Evolutionary conservation across 2,797 vertebrate genomes (phyloP), one percentile per base, ranked within the genome.

Genomic region (Rhabdomys pumilio): DNA sequence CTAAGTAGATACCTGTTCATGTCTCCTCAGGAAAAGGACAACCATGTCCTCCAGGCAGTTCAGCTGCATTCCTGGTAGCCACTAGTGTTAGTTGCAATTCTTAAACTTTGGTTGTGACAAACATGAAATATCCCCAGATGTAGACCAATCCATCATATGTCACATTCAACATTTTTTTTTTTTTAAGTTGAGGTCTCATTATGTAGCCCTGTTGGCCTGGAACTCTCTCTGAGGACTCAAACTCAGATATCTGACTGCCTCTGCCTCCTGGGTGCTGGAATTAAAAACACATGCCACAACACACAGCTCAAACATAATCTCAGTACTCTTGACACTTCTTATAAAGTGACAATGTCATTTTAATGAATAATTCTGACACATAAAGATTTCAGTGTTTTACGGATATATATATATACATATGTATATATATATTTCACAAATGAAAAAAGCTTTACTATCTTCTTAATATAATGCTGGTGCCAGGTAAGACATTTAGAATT

Each of bases 401-500:
- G 24, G 10, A 44, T 73, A 88, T 3, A 75, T 9, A 73, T 57
- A 26, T 41, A 41, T 44, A 73, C 41, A 26, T 3, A 75, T 9
- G 31, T 73, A 88, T 3, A 75, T 9, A 73, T 57, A 26, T 41
- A 41, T 44, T 75, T 31, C 17, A 75, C 44, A 86, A 19, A 50
- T 24, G 85, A 73, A 67, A 55, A n/a, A 55, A 73, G 26, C 50
- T 69, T 72, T 72, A 26, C 8, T 26, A 55, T 72, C 13, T 72
- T 50, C 15, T 86, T 20, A 86, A 86, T 73, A 50, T 38, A 73
- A 73, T 87, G 85, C 19, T 87, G 50, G 50, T 57, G 50, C 7
- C 85, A 87, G 34, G 67, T 87, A 87, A 87, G 67, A 22, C 67
- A 87, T 87, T 73, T 72, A 72, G n/a, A 72, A 55, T 89, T 75